phyloP scores from a whole-genome alignment of 2,797 vertebrate genomes.

The Uromys caudimaculatus region DNA sequence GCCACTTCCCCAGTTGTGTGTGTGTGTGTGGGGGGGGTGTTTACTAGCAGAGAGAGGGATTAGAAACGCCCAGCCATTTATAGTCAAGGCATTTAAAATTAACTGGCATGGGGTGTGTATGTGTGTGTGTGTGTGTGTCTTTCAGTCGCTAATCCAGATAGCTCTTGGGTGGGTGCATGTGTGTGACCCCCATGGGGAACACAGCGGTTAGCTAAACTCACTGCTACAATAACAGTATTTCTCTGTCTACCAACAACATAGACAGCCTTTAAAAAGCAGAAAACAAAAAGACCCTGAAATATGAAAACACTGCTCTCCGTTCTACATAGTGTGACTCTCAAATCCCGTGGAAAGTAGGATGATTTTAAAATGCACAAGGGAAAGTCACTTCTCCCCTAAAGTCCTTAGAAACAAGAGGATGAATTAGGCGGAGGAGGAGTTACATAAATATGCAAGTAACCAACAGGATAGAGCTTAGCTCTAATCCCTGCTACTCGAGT shows the following conservation, averaged over 20 bases:
- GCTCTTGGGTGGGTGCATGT: too few species aligned
- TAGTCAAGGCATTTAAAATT: too few species aligned
- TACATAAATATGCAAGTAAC: neutral
- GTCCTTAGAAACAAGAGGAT: conserved; percentile 16
- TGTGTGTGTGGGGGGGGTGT: too few species aligned
- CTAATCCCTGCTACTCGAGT: neutral
- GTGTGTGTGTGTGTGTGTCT: too few species aligned
- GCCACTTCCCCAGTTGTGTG: too few species aligned
- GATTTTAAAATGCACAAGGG: conserved; percentile 24
- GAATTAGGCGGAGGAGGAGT: neutral
- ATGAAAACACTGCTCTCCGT: neutral
- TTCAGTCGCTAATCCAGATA: too few species aligned
- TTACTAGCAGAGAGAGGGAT: too few species aligned
- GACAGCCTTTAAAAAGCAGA: neutral
- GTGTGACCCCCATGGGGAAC: too few species aligned
- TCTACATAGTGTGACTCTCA: conserved; percentile 17
- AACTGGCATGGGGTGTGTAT: too few species aligned
- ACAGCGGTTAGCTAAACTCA: too few species aligned
- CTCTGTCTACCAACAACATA: conserved; percentile 8
- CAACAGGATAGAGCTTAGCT: conserved; percentile 21
- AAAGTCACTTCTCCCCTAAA: conserved; percentile 33
- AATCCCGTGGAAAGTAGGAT: conserved; percentile 30
- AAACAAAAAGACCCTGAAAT: neutral
- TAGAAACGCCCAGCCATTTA: too few species aligned
- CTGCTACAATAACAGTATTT: neutral